A percentile compares a stretch with the other conserved stretches of the same genome.
phyloP scores from a whole-genome alignment of 1,140 invertebrate species.

The Ooceraea biroi region DNA sequence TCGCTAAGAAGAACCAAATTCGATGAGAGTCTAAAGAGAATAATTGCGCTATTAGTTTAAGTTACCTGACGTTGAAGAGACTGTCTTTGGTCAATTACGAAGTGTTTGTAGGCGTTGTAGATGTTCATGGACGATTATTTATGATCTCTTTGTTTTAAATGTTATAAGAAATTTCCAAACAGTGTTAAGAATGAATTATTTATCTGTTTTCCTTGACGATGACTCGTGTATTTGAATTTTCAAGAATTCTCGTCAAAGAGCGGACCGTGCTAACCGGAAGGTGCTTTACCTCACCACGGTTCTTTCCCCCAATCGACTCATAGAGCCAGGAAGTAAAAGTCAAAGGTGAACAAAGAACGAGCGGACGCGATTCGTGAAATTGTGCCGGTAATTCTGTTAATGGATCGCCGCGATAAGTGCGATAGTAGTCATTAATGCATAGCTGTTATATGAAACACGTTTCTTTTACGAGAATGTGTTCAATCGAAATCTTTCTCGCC shows the following conservation, averaged over 20 bases:
- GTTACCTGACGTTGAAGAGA: background rate
- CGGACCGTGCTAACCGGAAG: background rate
- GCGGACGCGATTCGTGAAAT: conserved; percentile 50
- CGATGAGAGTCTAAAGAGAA: background rate
- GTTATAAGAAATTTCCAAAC: background rate
- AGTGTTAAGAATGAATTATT: conserved; percentile 26
- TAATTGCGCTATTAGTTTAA: background rate
- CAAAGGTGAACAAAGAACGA: conserved; percentile 54
- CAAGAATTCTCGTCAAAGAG: background rate
- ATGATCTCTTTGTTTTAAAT: background rate
- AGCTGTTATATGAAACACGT: background rate
- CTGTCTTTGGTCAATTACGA: background rate
- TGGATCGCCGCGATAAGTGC: conserved; percentile 58
- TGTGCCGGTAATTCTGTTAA: conserved; percentile 59
- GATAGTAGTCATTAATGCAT: conserved; percentile 45
- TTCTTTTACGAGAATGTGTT: background rate
- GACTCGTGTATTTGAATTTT: conserved; percentile 22
- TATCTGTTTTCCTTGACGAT: background rate
- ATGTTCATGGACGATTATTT: too few species aligned
- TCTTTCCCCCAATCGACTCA: conserved; percentile 23
- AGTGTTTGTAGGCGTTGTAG: background rate
- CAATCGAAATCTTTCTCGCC: background rate
- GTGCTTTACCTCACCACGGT: background rate
- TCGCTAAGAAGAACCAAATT: too few species aligned
- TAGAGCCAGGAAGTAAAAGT: background rate